phyloP scores from a whole-genome alignment of 37 sponge, comb jelly and placozoan genomes.

The Diacarnus erythraeanus region DNA sequence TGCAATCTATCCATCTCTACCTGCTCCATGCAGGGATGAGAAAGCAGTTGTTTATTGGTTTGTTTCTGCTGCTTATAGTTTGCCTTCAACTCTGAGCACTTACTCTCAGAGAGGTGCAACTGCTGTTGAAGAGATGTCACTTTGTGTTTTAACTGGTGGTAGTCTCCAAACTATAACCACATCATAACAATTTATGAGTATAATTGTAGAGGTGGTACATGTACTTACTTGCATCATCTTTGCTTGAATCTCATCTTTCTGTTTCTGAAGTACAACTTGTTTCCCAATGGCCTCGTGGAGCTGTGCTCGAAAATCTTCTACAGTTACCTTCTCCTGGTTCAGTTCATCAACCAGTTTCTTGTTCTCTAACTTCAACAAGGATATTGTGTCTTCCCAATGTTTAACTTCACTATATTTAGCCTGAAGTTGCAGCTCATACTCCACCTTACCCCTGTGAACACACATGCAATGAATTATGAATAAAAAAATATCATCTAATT shows the following conservation, averaged over 20 bases:
- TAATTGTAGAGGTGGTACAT: neutral
- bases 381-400: conserved; percentile 10
- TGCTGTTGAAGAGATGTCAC: conserved; percentile 3
- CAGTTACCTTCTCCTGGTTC: conserved; percentile 28
- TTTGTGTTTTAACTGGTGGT: conserved; percentile 8
- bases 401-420: neutral
- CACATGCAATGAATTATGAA: too few species aligned
- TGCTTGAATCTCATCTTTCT: conserved; percentile 12
- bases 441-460: neutral
- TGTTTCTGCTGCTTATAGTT: conserved; percentile 30
- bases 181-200: neutral
- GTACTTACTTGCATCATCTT: conserved; percentile 27
- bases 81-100: conserved; percentile 10
- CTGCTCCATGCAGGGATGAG: conserved; percentile 18
- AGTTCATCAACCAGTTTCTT: conserved; percentile 5
- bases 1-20: conserved; percentile 1
- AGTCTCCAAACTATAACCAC: conserved; percentile 7
- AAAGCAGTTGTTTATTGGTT: conserved; percentile 19
- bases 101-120: conserved; percentile 12
- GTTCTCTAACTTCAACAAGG: neutral
- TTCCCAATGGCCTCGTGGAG: conserved; percentile 31
- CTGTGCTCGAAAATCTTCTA: conserved; percentile 13
- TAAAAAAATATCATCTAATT: neutral
- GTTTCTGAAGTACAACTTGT: conserved; percentile 25
- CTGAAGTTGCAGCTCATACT: conserved; percentile 8